These are phyloP conservation scores for Spodoptera littoralis DNA, from an alignment of 2,888 invertebrate species.

Conservation along the genomic window DNA sequence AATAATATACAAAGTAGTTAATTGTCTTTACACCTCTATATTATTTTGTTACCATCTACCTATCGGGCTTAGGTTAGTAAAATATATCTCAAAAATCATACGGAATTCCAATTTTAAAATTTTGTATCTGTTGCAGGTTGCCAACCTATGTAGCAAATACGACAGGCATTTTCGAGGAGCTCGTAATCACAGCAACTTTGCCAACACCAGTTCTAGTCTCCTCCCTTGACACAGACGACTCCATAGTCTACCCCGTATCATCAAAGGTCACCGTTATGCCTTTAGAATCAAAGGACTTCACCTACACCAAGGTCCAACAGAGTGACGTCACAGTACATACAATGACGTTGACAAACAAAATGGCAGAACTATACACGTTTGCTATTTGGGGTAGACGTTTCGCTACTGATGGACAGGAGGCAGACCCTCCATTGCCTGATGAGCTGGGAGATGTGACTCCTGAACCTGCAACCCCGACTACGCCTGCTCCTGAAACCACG, in stretches of 20 bases:
- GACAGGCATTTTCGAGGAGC: slow-evolving; percentile 81
- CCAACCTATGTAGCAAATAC: slow-evolving; percentile 73
- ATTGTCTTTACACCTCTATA: too few species aligned
- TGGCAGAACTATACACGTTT: slow-evolving; percentile 81
- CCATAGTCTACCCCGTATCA: slow-evolving; percentile 84
- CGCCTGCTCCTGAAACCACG: too few species aligned
- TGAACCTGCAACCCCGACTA: neutral
- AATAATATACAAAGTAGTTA: too few species aligned
- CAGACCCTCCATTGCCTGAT: slow-evolving; percentile 62
- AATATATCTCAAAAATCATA: too few species aligned
- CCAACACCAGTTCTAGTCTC: slow-evolving; percentile 68
- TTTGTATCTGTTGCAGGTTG: slow-evolving; percentile 73
- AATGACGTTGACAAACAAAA: slow-evolving; percentile 61
- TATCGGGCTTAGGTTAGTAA: too few species aligned
- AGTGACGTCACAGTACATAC: slow-evolving; percentile 58
- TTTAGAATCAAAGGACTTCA: slow-evolving; percentile 72
- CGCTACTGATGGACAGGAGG: slow-evolving; percentile 75
- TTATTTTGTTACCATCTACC: too few species aligned
- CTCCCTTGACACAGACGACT: slow-evolving; percentile 68
- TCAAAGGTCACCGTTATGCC: slow-evolving; percentile 85
- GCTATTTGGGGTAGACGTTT: slow-evolving; percentile 87
- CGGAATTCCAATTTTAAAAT: too few species aligned
- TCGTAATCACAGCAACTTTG: slow-evolving; percentile 81
- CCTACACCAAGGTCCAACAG: slow-evolving; percentile 57
- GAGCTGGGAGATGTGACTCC: slow-evolving; percentile 24